Percentiles rank a stretch among this genome's conserved stretches.
Evolutionary conservation across 1,140 invertebrate species (phyloP).

Genomic region (Oncopodura yosiiana): DNA sequence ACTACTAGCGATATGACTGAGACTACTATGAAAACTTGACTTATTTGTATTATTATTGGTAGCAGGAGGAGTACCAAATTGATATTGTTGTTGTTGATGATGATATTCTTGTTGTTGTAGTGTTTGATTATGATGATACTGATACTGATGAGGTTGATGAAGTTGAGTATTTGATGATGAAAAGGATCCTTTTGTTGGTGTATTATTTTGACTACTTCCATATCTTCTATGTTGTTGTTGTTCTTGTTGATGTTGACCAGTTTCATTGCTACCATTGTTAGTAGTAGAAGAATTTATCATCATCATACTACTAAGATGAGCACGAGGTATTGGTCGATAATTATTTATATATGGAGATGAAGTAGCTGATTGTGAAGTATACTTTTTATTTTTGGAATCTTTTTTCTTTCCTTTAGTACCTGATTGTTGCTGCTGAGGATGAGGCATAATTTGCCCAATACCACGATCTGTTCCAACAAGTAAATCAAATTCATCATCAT

Average conservation of each 20-base stretch:
- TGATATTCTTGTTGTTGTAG: background rate
- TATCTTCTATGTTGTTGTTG: background rate
- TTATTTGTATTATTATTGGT: conserved; percentile 8
- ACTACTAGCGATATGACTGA: conserved; percentile 20
- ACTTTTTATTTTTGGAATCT: conserved; percentile 6
- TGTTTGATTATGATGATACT: background rate
- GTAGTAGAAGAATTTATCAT: no score
- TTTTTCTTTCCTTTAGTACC: conserved; percentile 5
- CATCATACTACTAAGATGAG: no score
- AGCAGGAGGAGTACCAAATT: background rate
- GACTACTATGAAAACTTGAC: conserved; percentile 18
- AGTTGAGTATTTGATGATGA: background rate
- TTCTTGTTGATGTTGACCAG: no score
- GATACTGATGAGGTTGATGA: background rate
- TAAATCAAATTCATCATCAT: conserved; percentile 26
- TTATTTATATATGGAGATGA: conserved; percentile 30
- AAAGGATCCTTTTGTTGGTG: conserved; percentile 6
- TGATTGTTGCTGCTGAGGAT: background rate
- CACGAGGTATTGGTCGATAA: conserved; percentile 10
- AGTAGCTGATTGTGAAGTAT: conserved; percentile 24
- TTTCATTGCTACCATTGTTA: no score
- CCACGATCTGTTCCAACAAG: conserved; percentile 9
- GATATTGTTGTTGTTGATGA: background rate
- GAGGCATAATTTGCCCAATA: background rate
- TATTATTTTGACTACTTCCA: conserved; percentile 12